Conservation (phyloP, 2,113 vertebrate genomes). For the Vireo altiloquus region DNA sequence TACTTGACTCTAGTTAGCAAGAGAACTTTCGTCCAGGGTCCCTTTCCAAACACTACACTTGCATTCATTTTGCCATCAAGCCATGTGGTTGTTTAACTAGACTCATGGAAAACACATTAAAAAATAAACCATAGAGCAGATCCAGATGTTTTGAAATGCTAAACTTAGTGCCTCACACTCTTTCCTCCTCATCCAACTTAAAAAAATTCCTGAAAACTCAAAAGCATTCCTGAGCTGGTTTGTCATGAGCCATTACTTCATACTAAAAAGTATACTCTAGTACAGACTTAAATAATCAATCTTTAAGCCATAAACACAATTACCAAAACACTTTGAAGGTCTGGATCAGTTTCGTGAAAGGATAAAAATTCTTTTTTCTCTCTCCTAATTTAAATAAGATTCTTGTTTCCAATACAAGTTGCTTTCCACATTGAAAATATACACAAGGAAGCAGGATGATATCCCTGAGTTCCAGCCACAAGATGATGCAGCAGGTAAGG, state of each 20-base stretch:
- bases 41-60: conserved; percentile 12
- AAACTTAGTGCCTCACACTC: conserved; percentile 44
- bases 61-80: conserved; percentile 40
- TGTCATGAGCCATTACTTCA: conserved; percentile 64
- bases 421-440: not conserved
- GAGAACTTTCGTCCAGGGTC: not conserved
- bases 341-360: conserved; percentile 28
- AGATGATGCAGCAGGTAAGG: not conserved
- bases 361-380: not conserved
- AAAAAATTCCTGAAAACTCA: conserved; percentile 43
- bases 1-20: conserved; percentile 8
- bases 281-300: conserved; percentile 53
- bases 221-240: conserved; percentile 63
- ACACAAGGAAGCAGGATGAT: not conserved
- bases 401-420: not conserved
- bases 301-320: conserved; percentile 42
- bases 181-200: conserved; percentile 14
- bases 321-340: conserved; percentile 51
- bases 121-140: conserved; percentile 55
- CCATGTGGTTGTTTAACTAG: conserved; percentile 38
- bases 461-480: not conserved
- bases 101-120: conserved; percentile 56
- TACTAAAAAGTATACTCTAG: conserved; percentile 26
- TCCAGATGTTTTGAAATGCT: conserved; percentile 65
- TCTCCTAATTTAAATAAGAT: not conserved